Evolutionary conservation across 2,113 vertebrate genomes (phyloP).

Genomic region (Poecile atricapillus): DNA sequence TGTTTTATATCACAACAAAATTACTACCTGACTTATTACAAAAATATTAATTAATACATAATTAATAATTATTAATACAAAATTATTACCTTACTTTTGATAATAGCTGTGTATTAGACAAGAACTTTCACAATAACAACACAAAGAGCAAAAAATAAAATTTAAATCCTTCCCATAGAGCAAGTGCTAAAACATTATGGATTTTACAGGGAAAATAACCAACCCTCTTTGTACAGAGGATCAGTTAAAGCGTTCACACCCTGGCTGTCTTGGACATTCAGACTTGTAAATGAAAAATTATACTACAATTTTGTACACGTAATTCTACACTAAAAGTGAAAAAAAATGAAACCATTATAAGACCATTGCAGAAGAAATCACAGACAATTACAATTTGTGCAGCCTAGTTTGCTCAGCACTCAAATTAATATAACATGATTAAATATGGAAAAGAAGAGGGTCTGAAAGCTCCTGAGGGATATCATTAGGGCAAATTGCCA

Average conservation of each 20-base stretch:
- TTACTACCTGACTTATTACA: not conserved
- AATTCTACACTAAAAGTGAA: not conserved
- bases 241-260: not conserved
- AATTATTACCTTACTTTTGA: not conserved
- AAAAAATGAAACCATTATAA: not conserved
- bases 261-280: not conserved
- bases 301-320: not conserved
- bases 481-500: slow-evolving; percentile 99
- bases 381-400: slow-evolving; percentile 41
- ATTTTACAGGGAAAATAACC: not conserved
- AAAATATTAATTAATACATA: too few relatives aligned
- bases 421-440: slow-evolving; percentile 92
- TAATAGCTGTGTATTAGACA: not conserved
- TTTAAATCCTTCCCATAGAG: not conserved
- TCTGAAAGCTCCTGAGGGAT: slow-evolving; percentile 93
- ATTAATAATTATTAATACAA: not conserved
- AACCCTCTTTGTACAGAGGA: not conserved
- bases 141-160: not conserved
- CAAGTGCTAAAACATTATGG: not conserved
- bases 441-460: slow-evolving; percentile 93
- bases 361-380: not conserved
- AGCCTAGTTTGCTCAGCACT: slow-evolving; percentile 76
- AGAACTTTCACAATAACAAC: not conserved
- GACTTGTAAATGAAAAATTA: slow-evolving; percentile 41
- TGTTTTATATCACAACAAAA: not conserved